These are phyloP conservation scores for Porites lobata DNA, from an alignment of 92 coral and sea anemone genomes.

Conservation along the genomic window DNA sequence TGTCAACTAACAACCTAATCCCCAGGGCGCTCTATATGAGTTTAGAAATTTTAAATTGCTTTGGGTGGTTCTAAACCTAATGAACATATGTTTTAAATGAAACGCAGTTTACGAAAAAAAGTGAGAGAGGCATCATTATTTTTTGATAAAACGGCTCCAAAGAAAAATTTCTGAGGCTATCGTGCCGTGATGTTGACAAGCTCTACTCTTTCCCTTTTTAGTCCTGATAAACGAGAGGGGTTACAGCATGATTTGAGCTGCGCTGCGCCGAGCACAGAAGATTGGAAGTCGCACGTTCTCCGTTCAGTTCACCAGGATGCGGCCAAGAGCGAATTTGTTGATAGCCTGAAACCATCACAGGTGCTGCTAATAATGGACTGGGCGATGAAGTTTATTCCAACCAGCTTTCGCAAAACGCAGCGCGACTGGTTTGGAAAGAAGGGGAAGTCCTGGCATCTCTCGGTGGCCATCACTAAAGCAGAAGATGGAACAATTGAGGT, in stretches of 20 bases:
- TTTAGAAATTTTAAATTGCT: not conserved
- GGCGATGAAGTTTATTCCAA: conserved; percentile 14
- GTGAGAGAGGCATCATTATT: not conserved
- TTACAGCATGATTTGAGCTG: conserved; percentile 3
- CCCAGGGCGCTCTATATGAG: conserved; percentile 1
- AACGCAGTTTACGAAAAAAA: not conserved
- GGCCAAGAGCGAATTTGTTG: conserved; percentile 18
- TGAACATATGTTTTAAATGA: not conserved
- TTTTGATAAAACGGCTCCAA: conserved; percentile 12
- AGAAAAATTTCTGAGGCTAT: conserved; percentile 4
- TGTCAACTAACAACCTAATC: conserved; percentile 3
- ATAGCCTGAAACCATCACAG: conserved; percentile 13
- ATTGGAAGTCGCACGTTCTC: conserved; percentile 29
- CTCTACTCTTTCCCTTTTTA: conserved; percentile 8
- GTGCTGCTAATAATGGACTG: conserved; percentile 36
- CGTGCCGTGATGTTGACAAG: conserved; percentile 6
- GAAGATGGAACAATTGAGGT: conserved; percentile 26
- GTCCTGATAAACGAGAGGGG: conserved; percentile 31
- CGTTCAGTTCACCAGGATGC: conserved; percentile 42
- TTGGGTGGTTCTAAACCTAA: not conserved
- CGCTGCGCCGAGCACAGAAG: conserved; percentile 5
- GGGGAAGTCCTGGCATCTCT: conserved; percentile 22
- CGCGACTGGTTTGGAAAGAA: conserved; percentile 27
- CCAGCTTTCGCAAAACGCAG: conserved; percentile 9
- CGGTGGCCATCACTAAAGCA: conserved; percentile 23